phyloP scores from a whole-genome alignment of 2,888 invertebrate species.

The Saturnia japonica region DNA sequence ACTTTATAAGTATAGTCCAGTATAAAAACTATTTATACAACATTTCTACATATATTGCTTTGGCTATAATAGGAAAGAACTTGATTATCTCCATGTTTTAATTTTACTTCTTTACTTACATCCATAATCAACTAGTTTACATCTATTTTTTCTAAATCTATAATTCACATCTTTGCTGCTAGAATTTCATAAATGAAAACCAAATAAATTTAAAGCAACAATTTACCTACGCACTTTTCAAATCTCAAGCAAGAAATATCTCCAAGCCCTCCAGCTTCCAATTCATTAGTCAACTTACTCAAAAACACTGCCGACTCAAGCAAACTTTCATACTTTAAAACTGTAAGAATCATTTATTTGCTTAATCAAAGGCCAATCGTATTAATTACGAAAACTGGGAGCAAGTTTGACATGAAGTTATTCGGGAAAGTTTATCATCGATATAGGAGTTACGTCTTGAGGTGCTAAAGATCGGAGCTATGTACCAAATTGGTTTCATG shows the following conservation, averaged over 20 bases:
- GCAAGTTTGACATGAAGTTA: slow-evolving; percentile 15
- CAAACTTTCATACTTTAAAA: slow-evolving; percentile 50
- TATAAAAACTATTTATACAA: background rate
- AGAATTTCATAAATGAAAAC: background rate
- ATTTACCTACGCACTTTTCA: background rate
- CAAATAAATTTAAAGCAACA: background rate
- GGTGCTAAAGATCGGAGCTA: background rate
- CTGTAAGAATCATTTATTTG: slow-evolving; percentile 62
- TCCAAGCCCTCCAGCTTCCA: background rate
- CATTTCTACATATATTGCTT: background rate
- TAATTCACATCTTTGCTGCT: background rate
- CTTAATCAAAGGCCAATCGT: slow-evolving; percentile 62
- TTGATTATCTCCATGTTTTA: background rate
- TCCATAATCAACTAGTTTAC: no score
- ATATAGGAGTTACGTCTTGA: slow-evolving; percentile 5
- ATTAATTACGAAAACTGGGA: slow-evolving; percentile 45
- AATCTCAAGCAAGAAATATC: background rate
- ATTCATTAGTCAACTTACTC: slow-evolving; percentile 4
- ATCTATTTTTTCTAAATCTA: no score
- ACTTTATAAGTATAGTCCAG: background rate
- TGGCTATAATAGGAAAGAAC: background rate
- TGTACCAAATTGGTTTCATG: background rate
- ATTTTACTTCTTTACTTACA: no score
- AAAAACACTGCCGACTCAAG: background rate
- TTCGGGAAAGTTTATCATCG: slow-evolving; percentile 14